Base-by-base conservation (phyloP, 2,888 invertebrate species). In the Incurvaria masculella region DNA sequence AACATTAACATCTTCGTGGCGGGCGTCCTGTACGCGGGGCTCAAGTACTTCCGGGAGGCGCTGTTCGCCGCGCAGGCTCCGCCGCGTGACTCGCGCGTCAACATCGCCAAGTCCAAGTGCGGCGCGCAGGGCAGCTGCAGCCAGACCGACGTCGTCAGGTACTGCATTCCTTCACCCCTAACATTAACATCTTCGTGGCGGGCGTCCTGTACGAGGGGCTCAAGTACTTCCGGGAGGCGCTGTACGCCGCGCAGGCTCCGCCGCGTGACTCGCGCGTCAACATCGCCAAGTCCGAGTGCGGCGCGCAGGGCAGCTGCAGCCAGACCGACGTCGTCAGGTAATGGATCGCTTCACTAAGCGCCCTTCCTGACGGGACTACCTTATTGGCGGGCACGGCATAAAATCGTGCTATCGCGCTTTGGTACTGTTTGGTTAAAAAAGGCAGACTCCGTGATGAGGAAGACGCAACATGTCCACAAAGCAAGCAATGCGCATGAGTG, bases 191-290 rank as follows among this genome's bases (percentile, higher is more conserved):
- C 57, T 91, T 97, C 69, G 81, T 94, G 45, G 84, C 96, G 63
- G 91, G 94, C 0, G 85, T 94, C 20, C 75, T 94, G n/a, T 98
- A 97, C 66, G 98, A 99, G 73, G 94, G 93, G 0, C 82, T 99
- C 2, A 98, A 97, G 76, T 95, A 93, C 74, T 88, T 78, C 61
- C 66, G 84, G 1, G 82, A 82, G 57, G 71, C 71, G 6, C 61
- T 78, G 14, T 73, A 75, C 56, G 57, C 67, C 4, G 55, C 63
- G 11, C 61, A 65, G 0, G 68, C 66, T 0, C 72, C 76, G 60
- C 75, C 76, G 21, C 33, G 45, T 2, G 45, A 38, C 33, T 45
- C 45, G 10, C 65, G 70, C 40, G 74, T 79, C 45, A 79, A 79
- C 49, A 79, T 79, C 54, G 67, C 79, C 18, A 79, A 79, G 64